Percentiles rank a stretch among this genome's conserved stretches.
Evolutionary conservation across 2,888 invertebrate species (phyloP).

Genomic region (Zygaena filipendulae): DNA sequence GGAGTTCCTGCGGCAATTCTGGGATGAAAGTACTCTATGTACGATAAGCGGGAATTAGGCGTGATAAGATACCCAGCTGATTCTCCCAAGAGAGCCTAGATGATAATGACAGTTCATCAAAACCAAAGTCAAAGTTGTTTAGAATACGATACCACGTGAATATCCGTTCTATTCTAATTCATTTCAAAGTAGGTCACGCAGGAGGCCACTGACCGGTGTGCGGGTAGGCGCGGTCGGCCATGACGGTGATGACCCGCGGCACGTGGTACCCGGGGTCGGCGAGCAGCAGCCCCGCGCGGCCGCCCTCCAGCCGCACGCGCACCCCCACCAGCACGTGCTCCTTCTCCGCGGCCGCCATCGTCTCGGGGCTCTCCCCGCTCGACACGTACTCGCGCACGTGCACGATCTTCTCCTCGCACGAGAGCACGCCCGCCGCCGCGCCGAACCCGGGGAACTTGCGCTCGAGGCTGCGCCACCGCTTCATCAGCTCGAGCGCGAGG

Average conservation of each 20-base stretch:
- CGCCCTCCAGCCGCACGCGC: conserved; percentile 77
- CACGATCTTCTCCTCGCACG: conserved; percentile 87
- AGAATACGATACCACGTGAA: no score
- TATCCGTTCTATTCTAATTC: no score
- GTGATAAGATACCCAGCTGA: no score
- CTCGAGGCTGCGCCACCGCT: conserved; percentile 70
- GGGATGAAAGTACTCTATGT: no score
- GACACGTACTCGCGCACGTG: conserved; percentile 67
- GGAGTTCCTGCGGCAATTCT: no score
- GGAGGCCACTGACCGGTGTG: conserved; percentile 81
- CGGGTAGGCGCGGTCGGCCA: conserved; percentile 86
- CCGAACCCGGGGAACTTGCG: conserved; percentile 73
- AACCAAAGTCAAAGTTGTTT: no score
- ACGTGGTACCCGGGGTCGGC: conserved; percentile 94
- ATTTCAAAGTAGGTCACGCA: no score
- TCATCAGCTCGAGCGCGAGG: conserved; percentile 81
- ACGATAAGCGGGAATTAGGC: no score
- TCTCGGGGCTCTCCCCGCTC: conserved; percentile 63
- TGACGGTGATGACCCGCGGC: conserved; percentile 85
- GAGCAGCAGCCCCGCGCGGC: conserved; percentile 80
- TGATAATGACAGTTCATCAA: no score
- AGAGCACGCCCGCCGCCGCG: conserved; percentile 72
- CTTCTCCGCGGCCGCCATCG: conserved; percentile 79
- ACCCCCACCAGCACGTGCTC: conserved; percentile 89
- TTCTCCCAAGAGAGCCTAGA: no score